These are phyloP conservation scores for Endotricha flammealis DNA, from an alignment of 2,888 invertebrate genomes.

Conservation along the genomic window DNA sequence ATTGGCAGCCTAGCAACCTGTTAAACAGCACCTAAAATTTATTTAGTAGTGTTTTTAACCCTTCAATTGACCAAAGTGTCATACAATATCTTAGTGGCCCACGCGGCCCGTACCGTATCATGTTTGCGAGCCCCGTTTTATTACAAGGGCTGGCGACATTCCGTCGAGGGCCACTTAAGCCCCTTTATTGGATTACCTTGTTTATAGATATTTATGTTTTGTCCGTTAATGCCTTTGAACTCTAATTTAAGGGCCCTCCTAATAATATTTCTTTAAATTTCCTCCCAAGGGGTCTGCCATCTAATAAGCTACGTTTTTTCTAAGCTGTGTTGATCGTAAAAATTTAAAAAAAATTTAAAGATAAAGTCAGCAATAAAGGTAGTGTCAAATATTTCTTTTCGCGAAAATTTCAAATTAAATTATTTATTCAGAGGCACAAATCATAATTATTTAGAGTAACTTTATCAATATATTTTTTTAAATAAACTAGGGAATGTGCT, in stretches of 20 bases:
- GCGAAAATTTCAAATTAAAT: too few species aligned
- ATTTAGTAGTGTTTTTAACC: too few species aligned
- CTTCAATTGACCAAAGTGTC: too few species aligned
- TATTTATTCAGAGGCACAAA: too few species aligned
- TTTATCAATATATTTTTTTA: too few species aligned
- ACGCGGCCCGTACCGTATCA: neutral
- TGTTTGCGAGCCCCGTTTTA: constrained; percentile 5
- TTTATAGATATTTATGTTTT: constrained; percentile 31
- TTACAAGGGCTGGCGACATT: constrained; percentile 5
- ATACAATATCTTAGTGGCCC: too few species aligned
- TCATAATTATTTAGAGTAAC: too few species aligned
- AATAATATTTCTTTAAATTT: constrained; percentile 7
- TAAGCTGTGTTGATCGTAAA: neutral
- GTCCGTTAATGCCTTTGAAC: constrained; percentile 21
- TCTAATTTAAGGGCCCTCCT: constrained; percentile 10
- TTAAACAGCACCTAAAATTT: too few species aligned
- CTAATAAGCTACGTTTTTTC: neutral
- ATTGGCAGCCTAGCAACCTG: too few species aligned
- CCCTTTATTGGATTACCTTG: constrained; percentile 30
- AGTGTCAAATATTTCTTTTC: too few species aligned
- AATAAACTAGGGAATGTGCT: too few species aligned
- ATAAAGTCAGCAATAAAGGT: too few species aligned
- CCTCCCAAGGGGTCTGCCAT: neutral
- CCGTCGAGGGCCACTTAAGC: constrained; percentile 5
- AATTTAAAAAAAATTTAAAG: neutral